These are phyloP conservation scores for Chrysochloris asiatica DNA, from an alignment of 2,113 vertebrate species.

Conservation along the genomic window DNA sequence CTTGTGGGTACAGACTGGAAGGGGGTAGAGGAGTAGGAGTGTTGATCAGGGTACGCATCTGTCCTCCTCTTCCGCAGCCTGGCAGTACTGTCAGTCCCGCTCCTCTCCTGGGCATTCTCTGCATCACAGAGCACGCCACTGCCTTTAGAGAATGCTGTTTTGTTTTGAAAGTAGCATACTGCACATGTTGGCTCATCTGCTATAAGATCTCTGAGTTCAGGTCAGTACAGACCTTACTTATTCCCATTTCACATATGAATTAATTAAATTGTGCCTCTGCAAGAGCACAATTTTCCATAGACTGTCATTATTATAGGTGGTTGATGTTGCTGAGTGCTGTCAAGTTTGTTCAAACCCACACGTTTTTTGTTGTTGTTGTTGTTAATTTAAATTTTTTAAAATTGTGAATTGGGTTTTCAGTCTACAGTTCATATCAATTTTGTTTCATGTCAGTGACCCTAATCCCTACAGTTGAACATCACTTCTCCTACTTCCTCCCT, in stretches of 20 bases:
- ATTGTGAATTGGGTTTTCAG: no score
- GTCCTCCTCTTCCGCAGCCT: not conserved
- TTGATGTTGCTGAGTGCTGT: not conserved
- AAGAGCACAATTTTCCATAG: not conserved
- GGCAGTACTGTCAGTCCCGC: not conserved
- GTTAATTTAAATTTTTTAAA: no score
- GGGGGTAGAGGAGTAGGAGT: slow-evolving; percentile 39
- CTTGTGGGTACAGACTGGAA: not conserved
- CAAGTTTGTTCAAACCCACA: not conserved
- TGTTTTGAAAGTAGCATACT: not conserved
- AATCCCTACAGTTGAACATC: no score
- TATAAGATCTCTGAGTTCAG: slow-evolving; percentile 32
- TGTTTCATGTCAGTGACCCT: no score
- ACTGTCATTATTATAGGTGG: not conserved
- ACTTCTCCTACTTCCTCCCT: no score
- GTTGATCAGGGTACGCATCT: not conserved
- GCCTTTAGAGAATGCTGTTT: not conserved
- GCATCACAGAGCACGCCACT: not conserved
- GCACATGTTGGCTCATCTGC: slow-evolving; percentile 12
- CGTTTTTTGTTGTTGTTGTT: no score
- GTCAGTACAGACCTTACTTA: not conserved
- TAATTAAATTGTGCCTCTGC: not conserved
- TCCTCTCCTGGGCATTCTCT: not conserved
- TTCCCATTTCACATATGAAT: slow-evolving; percentile 14
- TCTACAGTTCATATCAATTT: no score